A percentile compares a stretch with the other conserved stretches of the same genome.
These are phyloP conservation scores for Gila robusta DNA, from an alignment of 2,797 vertebrate genomes.

Conservation along the genomic window DNA sequence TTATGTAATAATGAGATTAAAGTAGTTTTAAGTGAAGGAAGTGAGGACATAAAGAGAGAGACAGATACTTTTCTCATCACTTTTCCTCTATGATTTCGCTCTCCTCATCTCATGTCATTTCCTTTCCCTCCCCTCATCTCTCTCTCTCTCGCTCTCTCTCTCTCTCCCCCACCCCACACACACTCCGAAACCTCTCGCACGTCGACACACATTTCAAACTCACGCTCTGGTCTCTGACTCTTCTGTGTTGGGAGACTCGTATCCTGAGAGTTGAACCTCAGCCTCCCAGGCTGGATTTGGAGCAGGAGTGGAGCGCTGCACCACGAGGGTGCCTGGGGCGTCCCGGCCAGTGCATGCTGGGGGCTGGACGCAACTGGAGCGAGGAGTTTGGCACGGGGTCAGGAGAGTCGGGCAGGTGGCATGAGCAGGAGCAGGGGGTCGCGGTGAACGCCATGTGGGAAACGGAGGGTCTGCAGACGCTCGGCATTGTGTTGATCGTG, in stretches of 20 bases:
- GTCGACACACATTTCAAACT: conserved; percentile 47
- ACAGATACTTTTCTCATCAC: not conserved
- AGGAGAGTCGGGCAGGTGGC: conserved; percentile 70
- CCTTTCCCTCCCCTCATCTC: not conserved
- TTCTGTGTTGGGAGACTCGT: conserved; percentile 58
- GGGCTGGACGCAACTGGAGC: conserved; percentile 78
- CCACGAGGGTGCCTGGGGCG: conserved; percentile 71
- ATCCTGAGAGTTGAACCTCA: conserved; percentile 60
- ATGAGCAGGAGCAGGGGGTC: conserved; percentile 78
- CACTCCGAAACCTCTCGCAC: conserved; percentile 30
- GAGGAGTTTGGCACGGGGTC: conserved; percentile 67
- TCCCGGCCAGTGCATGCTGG: conserved; percentile 69
- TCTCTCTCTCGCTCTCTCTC: not conserved
- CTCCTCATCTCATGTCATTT: not conserved
- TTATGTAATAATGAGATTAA: not conserved
- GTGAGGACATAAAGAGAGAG: not conserved
- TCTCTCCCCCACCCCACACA: not conserved
- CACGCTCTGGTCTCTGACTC: conserved; percentile 64
- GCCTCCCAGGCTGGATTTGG: conserved; percentile 72
- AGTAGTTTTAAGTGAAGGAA: not conserved
- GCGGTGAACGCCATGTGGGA: conserved; percentile 96
- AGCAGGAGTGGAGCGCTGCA: conserved; percentile 68
- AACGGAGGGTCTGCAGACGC: conserved; percentile 97
- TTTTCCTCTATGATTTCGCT: conserved; percentile 9
- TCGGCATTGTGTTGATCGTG: conserved; percentile 98